Conservation (phyloP, 2,113 vertebrate species). For the Numida meleagris region DNA sequence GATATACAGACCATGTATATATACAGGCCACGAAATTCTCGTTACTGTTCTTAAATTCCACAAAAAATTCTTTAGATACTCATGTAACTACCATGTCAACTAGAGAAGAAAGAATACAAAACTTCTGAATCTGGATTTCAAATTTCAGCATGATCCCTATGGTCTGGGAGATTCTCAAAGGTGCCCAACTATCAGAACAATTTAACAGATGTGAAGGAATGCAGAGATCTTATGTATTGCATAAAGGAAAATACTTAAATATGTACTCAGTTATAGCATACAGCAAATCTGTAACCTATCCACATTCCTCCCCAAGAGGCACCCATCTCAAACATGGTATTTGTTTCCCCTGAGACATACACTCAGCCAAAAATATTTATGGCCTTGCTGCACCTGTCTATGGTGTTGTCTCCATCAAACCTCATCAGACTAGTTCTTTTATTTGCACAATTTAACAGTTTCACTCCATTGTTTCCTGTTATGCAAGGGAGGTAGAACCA, state of each 20-base stretch:
- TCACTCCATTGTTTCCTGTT: background rate
- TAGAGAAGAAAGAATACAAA: background rate
- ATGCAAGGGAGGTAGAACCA: background rate
- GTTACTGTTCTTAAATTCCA: background rate
- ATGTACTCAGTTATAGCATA: fast-evolving
- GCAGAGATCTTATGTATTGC: background rate
- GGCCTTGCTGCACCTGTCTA: fast-evolving
- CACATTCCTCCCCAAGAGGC: background rate
- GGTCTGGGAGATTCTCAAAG: background rate
- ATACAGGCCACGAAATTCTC: background rate
- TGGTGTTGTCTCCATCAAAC: background rate
- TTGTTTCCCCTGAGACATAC: background rate
- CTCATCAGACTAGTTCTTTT: background rate
- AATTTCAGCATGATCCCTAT: background rate
- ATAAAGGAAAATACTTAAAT: background rate
- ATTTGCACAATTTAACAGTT: background rate
- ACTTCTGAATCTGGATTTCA: background rate
- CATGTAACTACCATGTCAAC: background rate
- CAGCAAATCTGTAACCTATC: background rate
- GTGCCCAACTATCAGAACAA: background rate
- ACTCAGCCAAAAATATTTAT: background rate
- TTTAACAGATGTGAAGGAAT: background rate
- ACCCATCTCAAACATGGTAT: background rate
- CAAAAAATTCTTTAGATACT: background rate
- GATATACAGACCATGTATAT: background rate